These are phyloP conservation scores for Catostylus mosaicus DNA, from an alignment of 30 jellyfish, hydroid and myxozoan genomes.

Conservation along the genomic window DNA sequence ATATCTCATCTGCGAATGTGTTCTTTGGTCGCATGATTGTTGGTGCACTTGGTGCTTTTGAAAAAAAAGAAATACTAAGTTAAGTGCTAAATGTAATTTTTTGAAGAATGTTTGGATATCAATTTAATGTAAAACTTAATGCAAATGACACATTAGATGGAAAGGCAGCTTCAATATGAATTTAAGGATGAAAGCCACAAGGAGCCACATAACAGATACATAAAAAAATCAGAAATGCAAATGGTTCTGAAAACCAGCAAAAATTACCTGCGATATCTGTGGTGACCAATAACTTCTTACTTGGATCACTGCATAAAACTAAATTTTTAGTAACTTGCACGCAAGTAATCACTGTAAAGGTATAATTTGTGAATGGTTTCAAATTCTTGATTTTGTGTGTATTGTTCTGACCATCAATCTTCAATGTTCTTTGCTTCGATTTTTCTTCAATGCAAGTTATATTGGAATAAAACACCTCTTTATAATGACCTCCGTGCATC, in stretches of 20 bases:
- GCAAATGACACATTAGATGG: too few species aligned
- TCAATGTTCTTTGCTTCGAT: background rate
- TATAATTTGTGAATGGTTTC: conserved; percentile 53
- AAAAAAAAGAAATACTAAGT: background rate
- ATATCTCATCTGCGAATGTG: conserved; percentile 23
- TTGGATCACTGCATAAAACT: conserved; percentile 44
- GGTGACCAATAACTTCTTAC: background rate
- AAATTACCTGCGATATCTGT: conserved; percentile 55
- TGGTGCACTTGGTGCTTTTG: conserved; percentile 62
- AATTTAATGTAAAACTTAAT: too few species aligned
- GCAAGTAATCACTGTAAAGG: conserved; percentile 50
- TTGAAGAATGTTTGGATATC: background rate
- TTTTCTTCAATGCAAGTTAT: background rate
- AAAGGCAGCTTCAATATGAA: too few species aligned
- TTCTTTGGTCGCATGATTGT: conserved; percentile 4
- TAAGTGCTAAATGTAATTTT: too few species aligned
- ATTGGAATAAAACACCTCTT: background rate
- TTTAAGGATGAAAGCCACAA: too few species aligned
- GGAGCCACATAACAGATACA: too few species aligned
- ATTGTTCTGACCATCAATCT: background rate
- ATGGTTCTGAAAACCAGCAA: too few species aligned
- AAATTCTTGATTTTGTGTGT: background rate
- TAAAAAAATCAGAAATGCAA: too few species aligned
- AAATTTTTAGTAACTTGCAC: background rate
- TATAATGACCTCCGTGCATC: conserved; percentile 8